Conservation (phyloP, 2,888 invertebrate species). For the Oegoconia quadripuncta region DNA sequence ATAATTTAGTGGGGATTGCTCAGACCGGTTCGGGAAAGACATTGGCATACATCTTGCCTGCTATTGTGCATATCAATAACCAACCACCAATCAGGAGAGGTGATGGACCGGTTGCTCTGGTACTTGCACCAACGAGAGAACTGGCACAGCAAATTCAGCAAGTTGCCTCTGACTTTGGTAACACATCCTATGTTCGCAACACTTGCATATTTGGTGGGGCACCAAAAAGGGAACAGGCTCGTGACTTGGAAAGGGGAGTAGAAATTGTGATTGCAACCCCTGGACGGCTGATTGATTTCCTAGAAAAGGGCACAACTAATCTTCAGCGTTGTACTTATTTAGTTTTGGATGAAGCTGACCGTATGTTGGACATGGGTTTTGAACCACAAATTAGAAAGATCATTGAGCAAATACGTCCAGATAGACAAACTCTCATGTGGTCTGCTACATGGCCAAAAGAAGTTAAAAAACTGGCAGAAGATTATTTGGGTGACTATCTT, state of each 20-base stretch:
- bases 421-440: constrained; percentile 98
- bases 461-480: constrained; percentile 93
- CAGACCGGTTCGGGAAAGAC: constrained; percentile 92
- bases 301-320: constrained; percentile 87
- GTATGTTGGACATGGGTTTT: constrained; percentile 99
- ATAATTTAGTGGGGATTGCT: constrained; percentile 91
- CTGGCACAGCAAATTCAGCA: constrained; percentile 90
- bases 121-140: constrained; percentile 89
- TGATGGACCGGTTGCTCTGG: constrained; percentile 91
- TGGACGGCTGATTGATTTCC: constrained; percentile 91
- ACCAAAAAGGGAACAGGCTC: constrained; percentile 87
- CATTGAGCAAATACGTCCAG: constrained; percentile 94
- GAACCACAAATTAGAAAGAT: constrained; percentile 97
- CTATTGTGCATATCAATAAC: constrained; percentile 91
- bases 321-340: constrained; percentile 89
- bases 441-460: constrained; percentile 99
- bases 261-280: constrained; percentile 95
- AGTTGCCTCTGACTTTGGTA: constrained; percentile 90
- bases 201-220: constrained; percentile 96
- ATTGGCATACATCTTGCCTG: constrained; percentile 88
- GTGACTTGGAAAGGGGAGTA: constrained; percentile 87
- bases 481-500: constrained; percentile 93
- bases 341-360: constrained; percentile 94
- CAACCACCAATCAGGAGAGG: constrained; percentile 86
- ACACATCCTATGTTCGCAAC: constrained; percentile 86